Conservation (phyloP, 2,888 invertebrate species). For the Pseudococcus jackbeardsleyi region DNA sequence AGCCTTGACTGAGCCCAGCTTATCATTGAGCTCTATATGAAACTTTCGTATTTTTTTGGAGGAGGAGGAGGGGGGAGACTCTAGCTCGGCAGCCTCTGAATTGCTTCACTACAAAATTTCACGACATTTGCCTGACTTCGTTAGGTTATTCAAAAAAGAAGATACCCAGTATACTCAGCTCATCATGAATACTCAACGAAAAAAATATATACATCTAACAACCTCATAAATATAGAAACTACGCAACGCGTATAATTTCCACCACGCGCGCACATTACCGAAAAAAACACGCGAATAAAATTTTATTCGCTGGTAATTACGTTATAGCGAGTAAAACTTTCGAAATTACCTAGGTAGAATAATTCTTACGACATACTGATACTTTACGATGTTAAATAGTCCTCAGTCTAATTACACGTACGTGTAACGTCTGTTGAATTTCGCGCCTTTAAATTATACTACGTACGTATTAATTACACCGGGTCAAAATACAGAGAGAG, state of each 20-base stretch:
- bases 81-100: too few relatives aligned
- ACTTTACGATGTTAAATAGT: constrained; percentile 51
- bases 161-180: too few relatives aligned
- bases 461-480: constrained; percentile 12
- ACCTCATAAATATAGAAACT: too few relatives aligned
- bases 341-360: not conserved
- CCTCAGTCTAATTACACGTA: constrained; percentile 39
- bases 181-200: too few relatives aligned
- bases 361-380: constrained; percentile 47
- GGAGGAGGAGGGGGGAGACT: too few relatives aligned
- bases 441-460: constrained; percentile 31
- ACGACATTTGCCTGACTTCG: too few relatives aligned
- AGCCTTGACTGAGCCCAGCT: too few relatives aligned
- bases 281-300: constrained; percentile 41
- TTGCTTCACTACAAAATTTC: too few relatives aligned
- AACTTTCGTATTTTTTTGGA: too few relatives aligned
- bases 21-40: too few relatives aligned
- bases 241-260: not conserved
- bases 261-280: not conserved
- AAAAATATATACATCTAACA: too few relatives aligned
- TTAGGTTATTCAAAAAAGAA: too few relatives aligned
- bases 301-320: constrained; percentile 34
- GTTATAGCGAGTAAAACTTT: constrained; percentile 34
- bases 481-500: constrained; percentile 7
- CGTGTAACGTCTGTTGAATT: constrained; percentile 36